phyloP scores from a whole-genome alignment of 2,888 invertebrate genomes.

The Parnassius orleans region DNA sequence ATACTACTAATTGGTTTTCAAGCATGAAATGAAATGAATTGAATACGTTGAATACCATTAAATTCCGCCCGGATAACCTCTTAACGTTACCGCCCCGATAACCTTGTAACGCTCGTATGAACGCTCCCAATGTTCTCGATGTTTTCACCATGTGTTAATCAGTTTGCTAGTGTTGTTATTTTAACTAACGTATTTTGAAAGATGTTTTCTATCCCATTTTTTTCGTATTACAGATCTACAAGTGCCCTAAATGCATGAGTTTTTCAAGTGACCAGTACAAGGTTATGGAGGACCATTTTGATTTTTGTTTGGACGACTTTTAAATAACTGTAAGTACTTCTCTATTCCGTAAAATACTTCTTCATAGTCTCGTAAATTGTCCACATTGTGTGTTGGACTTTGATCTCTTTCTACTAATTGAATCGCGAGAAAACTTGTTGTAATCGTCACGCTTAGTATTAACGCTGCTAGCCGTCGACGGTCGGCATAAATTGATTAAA shows the following conservation, averaged over 20 bases:
- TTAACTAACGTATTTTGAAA: neutral
- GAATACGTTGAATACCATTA: too few relatives aligned
- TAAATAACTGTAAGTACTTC: conserved; percentile 34
- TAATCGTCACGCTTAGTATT: too few relatives aligned
- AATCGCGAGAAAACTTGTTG: too few relatives aligned
- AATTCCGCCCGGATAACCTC: too few relatives aligned
- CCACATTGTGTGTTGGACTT: too few relatives aligned
- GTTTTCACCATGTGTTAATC: neutral
- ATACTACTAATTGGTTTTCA: too few relatives aligned
- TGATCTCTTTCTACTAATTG: too few relatives aligned
- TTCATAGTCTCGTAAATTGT: too few relatives aligned
- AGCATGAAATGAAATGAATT: too few relatives aligned
- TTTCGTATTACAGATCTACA: conserved; percentile 55
- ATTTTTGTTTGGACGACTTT: conserved; percentile 68
- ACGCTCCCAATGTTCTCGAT: neutral
- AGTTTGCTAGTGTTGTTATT: conserved; percentile 13
- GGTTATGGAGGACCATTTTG: conserved; percentile 67
- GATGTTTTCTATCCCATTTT: neutral
- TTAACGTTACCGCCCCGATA: too few relatives aligned
- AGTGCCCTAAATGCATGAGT: conserved; percentile 66
- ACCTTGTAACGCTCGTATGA: neutral
- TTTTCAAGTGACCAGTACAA: conserved; percentile 61
- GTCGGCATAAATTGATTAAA: too few relatives aligned
- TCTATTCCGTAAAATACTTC: neutral
- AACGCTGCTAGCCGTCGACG: too few relatives aligned